A percentile compares a stretch with the other conserved stretches of the same genome.
These are phyloP conservation scores for Chitala chitala DNA, from an alignment of 2,113 vertebrate genomes.

Conservation along the genomic window DNA sequence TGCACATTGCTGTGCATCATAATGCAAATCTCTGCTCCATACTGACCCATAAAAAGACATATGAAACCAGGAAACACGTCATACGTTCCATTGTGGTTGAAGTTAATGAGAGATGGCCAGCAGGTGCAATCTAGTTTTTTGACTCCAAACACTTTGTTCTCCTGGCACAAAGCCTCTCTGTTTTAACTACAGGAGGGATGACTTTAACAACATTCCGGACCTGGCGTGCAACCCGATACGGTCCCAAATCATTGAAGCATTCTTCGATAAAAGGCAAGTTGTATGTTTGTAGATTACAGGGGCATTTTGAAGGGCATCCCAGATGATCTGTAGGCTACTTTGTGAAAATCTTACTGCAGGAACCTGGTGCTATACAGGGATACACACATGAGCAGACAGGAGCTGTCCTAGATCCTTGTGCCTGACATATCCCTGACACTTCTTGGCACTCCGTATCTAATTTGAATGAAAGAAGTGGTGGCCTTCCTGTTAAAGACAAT, in stretches of 20 bases:
- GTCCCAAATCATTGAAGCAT: conserved; percentile 81
- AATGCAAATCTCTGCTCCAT: neutral
- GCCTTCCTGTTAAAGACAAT: neutral
- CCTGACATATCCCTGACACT: neutral
- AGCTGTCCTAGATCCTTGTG: no score
- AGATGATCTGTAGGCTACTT: no score
- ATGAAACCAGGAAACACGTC: neutral
- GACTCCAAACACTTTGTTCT: neutral
- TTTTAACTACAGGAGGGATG: conserved; percentile 66
- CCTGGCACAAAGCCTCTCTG: neutral
- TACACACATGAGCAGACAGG: no score
- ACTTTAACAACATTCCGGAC: conserved; percentile 78
- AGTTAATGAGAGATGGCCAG: neutral
- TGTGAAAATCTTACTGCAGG: no score
- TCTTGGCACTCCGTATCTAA: neutral
- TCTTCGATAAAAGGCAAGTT: conserved; percentile 87
- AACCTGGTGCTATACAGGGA: no score
- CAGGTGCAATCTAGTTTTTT: neutral
- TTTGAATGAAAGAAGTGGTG: neutral
- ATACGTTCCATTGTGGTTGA: neutral
- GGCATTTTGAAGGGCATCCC: no score
- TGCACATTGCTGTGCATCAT: neutral
- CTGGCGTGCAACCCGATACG: conserved; percentile 84
- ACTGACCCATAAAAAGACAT: neutral
- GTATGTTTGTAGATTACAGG: no score